Percentiles rank a stretch among this genome's conserved stretches.
These are phyloP conservation scores for Rhopalosiphum maidis DNA, from an alignment of 1,140 invertebrate genomes.

Conservation along the genomic window DNA sequence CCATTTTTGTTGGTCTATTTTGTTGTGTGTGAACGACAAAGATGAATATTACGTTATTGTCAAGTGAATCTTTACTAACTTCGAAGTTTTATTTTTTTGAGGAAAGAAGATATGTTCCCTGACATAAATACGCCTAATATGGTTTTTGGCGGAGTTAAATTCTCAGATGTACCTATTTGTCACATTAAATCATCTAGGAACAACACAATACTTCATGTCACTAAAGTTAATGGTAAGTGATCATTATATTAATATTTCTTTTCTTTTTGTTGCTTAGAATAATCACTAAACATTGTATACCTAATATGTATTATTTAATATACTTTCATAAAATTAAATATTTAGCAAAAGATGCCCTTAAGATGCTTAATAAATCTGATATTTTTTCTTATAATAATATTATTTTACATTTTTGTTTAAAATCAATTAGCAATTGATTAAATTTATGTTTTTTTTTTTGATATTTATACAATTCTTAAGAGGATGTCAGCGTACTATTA, in stretches of 20 bases:
- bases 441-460: not conserved
- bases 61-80: not conserved
- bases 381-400: not conserved
- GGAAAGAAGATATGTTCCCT: conserved; percentile 76
- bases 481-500: no score
- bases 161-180: conserved; percentile 79
- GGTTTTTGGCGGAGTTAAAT: conserved; percentile 80
- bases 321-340: no score
- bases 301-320: not conserved
- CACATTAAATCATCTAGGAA: conserved; percentile 83
- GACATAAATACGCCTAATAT: conserved; percentile 73
- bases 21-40: not conserved
- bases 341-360: not conserved
- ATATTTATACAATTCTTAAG: no score
- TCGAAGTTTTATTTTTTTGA: conserved; percentile 63
- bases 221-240: conserved; percentile 71
- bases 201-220: conserved; percentile 84
- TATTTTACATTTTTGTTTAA: not conserved
- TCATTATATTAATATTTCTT: not conserved
- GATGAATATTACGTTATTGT: not conserved
- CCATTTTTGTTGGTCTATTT: conserved; percentile 41
- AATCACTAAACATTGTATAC: not conserved
- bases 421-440: not conserved
- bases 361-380: not conserved
- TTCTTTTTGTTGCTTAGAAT: not conserved